Evolutionary conservation across 1,140 invertebrate genomes (phyloP).

Genomic region (Mercenaria mercenaria): DNA sequence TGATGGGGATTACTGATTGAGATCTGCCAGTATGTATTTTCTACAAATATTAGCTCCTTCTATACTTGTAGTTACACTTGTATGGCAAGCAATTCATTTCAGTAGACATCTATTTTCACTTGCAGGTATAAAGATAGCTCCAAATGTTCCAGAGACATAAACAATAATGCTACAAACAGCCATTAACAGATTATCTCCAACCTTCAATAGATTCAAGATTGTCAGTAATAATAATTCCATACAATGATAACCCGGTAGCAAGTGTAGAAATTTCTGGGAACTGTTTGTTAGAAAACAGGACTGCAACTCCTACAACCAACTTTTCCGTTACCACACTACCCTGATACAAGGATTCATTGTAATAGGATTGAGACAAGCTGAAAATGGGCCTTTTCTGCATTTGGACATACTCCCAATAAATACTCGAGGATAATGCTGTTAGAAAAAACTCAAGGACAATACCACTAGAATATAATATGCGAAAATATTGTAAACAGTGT

Average conservation of each 20-base stretch:
- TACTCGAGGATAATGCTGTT: no score
- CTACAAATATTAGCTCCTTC: conserved; percentile 1
- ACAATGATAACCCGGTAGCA: background rate
- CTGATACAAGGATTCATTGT: no score
- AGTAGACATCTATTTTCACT: background rate
- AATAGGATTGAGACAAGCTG: no score
- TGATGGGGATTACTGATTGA: conserved; percentile 8
- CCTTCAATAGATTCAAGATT: background rate
- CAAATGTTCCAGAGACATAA: background rate
- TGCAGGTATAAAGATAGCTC: background rate
- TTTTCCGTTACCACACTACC: no score
- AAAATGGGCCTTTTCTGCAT: no score
- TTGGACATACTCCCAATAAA: no score
- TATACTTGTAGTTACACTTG: background rate
- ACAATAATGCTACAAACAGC: background rate
- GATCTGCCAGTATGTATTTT: background rate
- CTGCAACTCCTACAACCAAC: no score
- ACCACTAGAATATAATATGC: no score
- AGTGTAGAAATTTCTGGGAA: background rate
- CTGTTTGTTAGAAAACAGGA: no score
- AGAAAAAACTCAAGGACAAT: no score
- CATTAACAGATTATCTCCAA: conserved; percentile 13
- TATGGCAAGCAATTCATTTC: background rate
- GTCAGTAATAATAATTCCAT: background rate
- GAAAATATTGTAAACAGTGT: no score